Evolutionary conservation across 2,113 vertebrate genomes (phyloP).

Genomic region (Crypturellus undulatus): DNA sequence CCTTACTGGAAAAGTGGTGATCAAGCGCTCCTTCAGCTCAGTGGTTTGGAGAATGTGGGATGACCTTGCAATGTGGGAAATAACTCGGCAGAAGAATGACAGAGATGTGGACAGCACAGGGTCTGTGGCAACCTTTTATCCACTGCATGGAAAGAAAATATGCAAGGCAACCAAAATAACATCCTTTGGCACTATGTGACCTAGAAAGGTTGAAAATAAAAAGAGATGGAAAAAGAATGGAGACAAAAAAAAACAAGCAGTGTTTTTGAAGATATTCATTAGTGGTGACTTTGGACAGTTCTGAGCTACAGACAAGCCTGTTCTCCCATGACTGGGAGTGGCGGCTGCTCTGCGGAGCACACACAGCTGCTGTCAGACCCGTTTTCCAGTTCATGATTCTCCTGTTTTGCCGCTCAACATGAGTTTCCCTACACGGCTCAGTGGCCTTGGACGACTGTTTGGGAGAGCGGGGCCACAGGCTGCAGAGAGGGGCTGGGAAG

Average conservation of each 20-base stretch:
- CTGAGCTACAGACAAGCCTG: background rate
- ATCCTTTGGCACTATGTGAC: background rate
- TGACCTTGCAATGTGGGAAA: slow-evolving; percentile 1
- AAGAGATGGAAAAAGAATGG: background rate
- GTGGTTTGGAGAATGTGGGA: background rate
- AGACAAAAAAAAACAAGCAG: background rate
- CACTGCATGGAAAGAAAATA: background rate
- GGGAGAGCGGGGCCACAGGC: background rate
- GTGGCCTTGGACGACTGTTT: background rate
- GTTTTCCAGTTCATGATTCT: background rate
- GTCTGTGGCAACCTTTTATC: background rate
- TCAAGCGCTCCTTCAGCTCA: background rate
- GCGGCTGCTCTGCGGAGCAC: background rate
- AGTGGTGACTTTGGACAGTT: background rate
- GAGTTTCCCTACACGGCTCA: background rate
- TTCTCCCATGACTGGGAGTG: background rate
- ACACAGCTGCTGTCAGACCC: background rate
- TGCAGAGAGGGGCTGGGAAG: background rate
- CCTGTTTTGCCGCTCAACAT: background rate
- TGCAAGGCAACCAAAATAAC: background rate
- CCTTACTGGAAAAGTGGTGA: background rate
- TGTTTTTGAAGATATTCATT: background rate
- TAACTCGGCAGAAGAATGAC: background rate
- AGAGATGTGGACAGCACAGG: background rate
- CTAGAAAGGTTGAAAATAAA: background rate